Conservation (phyloP, 2,888 invertebrate species). For the Taenaris catops region DNA sequence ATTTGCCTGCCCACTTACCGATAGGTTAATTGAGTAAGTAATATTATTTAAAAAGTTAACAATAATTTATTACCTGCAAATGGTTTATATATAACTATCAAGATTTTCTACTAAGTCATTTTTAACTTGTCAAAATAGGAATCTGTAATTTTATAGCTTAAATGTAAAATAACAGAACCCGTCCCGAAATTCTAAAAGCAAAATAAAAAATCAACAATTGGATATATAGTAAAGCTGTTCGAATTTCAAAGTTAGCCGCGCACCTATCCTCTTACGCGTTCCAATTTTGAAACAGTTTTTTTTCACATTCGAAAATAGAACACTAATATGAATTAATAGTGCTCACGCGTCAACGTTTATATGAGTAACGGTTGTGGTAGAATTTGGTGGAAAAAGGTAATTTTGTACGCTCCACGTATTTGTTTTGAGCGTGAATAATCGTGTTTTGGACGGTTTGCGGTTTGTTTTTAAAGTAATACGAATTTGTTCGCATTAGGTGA, state of each 20-base stretch:
- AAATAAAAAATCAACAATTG: conserved; percentile 24
- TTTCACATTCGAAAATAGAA: conserved; percentile 48
- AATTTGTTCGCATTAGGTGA: conserved; percentile 68
- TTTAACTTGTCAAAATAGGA: too few species aligned
- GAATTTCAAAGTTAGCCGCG: conserved; percentile 51
- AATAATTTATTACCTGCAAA: too few species aligned
- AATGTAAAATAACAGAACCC: too few species aligned
- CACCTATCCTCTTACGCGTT: conserved; percentile 32
- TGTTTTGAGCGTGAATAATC: conserved; percentile 74
- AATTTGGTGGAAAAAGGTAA: conserved; percentile 39
- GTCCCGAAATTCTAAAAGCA: conserved; percentile 1
- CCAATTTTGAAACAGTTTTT: conserved; percentile 25
- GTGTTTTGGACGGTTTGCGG: conserved; percentile 66
- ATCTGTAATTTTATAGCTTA: too few species aligned
- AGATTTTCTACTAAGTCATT: too few species aligned
- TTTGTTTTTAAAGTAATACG: conserved; percentile 65
- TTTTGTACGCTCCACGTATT: conserved; percentile 57
- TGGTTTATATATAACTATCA: too few species aligned
- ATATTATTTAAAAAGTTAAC: too few species aligned
- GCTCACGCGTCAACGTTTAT: conserved; percentile 36
- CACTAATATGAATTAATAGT: conserved; percentile 66
- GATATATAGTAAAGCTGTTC: conserved; percentile 35
- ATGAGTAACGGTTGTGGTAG: conserved; percentile 28
- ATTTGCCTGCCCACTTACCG: too few species aligned
- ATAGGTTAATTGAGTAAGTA: too few species aligned